Evolutionary conservation across 2,797 vertebrate species (phyloP), one percentile per base, ranked within the genome.

Genomic region (Lophius americanus): DNA sequence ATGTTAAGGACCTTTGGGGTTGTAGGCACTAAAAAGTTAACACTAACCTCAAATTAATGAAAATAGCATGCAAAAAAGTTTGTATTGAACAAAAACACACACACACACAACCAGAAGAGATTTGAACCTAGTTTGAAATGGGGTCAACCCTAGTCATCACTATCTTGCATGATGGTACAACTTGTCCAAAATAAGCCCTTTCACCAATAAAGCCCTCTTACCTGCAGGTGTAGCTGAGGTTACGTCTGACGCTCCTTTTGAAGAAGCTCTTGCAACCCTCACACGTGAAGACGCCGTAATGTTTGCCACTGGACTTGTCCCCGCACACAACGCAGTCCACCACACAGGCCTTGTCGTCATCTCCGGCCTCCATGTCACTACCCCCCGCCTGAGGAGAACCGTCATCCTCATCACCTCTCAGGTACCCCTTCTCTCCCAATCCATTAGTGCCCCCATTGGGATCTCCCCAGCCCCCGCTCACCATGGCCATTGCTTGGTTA

Each of bases 231-330:
- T 98, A 98, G 90, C 94, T 97, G 54, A 98, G 95, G 89, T 96
- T 98, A 53, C 96, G 92, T 4, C 96, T 82, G 72, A 98, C 95
- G 91, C 96, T 97, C 55, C 96, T 92, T 82, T 97, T 97, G 92
- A 97, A 97, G 91, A 97, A 97, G 91, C 96, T 97, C 91, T 98
- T 98, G 93, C 96, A 97, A 60, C 96, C 96, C 70, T 97, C 96
- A 70, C 96, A 98, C 70, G 96, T 98, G 90, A 97, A 97, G 51
- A 96, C 96, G 0, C 96, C 96, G 78, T 98, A 97, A 76, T 98
- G 96, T 32, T 97, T 97, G 54, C 96, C 96, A 60, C 96, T 97
- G 70, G 96, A 97, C 76, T 96, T 96, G 89, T 97, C 96, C 43
- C 96, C 95, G 75, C 96, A 97, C 77, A 96, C 96, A 87, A 95